Evolutionary conservation across 2,113 vertebrate species (phyloP), one percentile per base, ranked within the genome.

Genomic region (Baryphthengus martii): DNA sequence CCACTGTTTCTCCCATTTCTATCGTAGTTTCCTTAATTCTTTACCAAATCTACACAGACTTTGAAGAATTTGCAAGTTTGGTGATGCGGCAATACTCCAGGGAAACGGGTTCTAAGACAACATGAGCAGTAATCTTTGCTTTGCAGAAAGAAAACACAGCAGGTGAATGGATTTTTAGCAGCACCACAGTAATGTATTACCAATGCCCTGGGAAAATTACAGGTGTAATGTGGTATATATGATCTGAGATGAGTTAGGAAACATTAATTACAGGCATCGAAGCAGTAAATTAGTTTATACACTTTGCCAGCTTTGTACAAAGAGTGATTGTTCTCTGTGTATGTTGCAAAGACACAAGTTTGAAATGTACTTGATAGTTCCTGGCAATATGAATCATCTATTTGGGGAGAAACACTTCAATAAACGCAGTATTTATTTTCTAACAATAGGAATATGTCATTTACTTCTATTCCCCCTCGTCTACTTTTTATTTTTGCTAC

Each of bases 231-330:
- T 74, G 58, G 58, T 93, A 74, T 74, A 49, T 40, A 78, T 71
- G 83, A 94, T 90, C 74, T 82, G 58, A 94, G 95, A 91, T 85
- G 84, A 90, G 68, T 87, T 84, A 79, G 79, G 68, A 97, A 97
- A 70, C 78, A 96, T 96, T 96, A 95, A 96, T 97, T 97, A 96
- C 63, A 94, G 71, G 35, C 93, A 93, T 66, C 74, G 83, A 61
- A 91, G 92, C 90, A 96, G 74, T 92, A 98, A 97, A 97, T 97
- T 96, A 96, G 81, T 96, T 97, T 94, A 94, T 72, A 95, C 35
- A 96, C 89, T 59, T 96, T 95, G 83, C 83, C 96, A 66, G 86
- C 70, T 97, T 91, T 87, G 74, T 78, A 95, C 82, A 96, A 96
- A 93, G 63, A 92, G 44, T 26, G 89, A 88, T 95, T 88, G 80